Conservation (phyloP, 2,113 vertebrate species). For the Tachysurus vachellii region DNA sequence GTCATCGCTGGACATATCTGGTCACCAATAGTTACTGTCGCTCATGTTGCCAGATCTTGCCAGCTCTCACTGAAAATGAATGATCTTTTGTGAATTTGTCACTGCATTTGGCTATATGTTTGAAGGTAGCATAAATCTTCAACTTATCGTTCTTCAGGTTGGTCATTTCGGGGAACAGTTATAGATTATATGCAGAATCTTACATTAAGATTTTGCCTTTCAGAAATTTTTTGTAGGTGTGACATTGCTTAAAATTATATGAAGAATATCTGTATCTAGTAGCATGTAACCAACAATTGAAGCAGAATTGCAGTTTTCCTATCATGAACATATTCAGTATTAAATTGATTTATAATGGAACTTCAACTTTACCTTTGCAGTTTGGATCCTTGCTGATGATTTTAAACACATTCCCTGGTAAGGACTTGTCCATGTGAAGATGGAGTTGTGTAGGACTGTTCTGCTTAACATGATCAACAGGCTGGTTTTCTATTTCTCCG, state of each 20-base stretch:
- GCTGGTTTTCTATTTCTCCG: background rate
- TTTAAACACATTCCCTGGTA: constrained; percentile 9
- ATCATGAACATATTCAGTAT: background rate
- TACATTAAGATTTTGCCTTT: background rate
- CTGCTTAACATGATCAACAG: constrained; percentile 10
- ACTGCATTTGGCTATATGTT: too few relatives aligned
- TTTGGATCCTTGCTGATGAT: background rate
- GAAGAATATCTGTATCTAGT: background rate
- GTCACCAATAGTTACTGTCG: too few relatives aligned
- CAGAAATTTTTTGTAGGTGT: background rate
- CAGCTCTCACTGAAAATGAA: too few relatives aligned
- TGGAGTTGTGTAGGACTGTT: constrained; percentile 11
- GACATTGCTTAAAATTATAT: background rate
- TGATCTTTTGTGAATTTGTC: too few relatives aligned
- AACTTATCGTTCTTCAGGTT: background rate
- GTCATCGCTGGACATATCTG: too few relatives aligned
- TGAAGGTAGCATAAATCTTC: too few relatives aligned
- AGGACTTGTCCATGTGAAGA: background rate
- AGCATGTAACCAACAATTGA: background rate
- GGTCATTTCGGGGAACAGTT: background rate
- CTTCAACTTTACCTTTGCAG: constrained; percentile 24
- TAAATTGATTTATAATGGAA: background rate
- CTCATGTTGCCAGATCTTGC: too few relatives aligned
- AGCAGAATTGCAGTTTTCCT: background rate
- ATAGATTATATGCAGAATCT: background rate